Base-by-base conservation (phyloP, 2,888 invertebrate genomes). In the Pammene fasciana region DNA sequence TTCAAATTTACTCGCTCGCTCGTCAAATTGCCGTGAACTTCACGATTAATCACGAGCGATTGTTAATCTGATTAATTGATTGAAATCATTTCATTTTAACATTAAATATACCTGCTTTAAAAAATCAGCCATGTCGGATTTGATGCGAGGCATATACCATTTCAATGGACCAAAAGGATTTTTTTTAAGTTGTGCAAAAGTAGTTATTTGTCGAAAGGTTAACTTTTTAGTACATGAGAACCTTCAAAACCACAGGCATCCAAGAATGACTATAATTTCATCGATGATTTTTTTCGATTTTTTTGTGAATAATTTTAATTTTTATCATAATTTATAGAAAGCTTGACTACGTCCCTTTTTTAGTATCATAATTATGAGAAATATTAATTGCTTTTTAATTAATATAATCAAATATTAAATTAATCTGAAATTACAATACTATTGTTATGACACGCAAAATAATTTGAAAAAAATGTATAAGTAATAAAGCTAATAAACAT, bases 1-100 rank as follows among this genome's bases (percentile, higher is more conserved):
- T 77, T 75, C 71, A 74, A 76, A 75, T 26, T 26, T 26, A 78
- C 74, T 72, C 72, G 68, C 55, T 71, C 54, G 70, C 68, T 67
- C 72, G 60, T 71, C 71, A 74, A 75, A 79, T 78, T 71, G 74
- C 72, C 82, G 78, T 80, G 81, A 80, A 79, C 73, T 64, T 57
- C 18, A 64, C 62, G 62, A 50, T 67, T 18, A 61, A 73, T 80
- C 73, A 72, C 65, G 41, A 72, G 65, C 18, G 48, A 73, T 74
- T 68, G 34, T 34, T 61, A 55, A 59, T 45, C 50, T 36, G 41
- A 48, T 62, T 50, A 61, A n/a, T 62, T 26, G 26, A 55, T 56
- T 61, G 11, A 60, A 26, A 26, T 26, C 26, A 26, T 26, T 26
- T 3, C 4, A 26, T 26, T 26, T 26, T 26, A 60, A n/a, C n/a